These are phyloP conservation scores for Pachliopta kotzebuea DNA, from an alignment of 2,888 invertebrate genomes.

Conservation along the genomic window DNA sequence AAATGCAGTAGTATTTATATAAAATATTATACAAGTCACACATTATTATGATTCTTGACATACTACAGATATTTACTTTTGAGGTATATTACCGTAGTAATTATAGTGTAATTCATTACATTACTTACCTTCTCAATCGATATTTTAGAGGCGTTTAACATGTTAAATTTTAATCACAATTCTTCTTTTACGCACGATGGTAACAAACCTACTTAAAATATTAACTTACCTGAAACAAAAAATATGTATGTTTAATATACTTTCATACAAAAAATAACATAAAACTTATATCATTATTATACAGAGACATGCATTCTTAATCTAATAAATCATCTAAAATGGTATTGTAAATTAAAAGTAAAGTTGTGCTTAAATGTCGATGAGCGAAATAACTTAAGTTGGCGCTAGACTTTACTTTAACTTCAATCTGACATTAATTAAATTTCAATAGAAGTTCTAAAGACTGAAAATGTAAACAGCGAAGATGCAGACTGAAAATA, in stretches of 20 bases:
- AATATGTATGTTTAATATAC: background rate
- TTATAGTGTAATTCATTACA: background rate
- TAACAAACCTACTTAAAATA: background rate
- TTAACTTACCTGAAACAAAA: background rate
- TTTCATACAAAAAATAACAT: too few species aligned
- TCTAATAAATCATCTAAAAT: too few species aligned
- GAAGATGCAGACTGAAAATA: background rate
- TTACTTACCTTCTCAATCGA: background rate
- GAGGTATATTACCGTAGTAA: background rate
- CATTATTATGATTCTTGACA: too few species aligned
- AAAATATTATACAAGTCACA: too few species aligned
- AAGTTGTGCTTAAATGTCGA: background rate
- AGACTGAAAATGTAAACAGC: constrained; percentile 11
- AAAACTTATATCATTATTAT: too few species aligned
- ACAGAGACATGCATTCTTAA: too few species aligned
- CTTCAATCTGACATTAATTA: constrained; percentile 15
- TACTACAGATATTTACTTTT: too few species aligned
- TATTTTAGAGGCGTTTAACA: background rate
- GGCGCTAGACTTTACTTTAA: constrained; percentile 4
- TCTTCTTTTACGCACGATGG: background rate
- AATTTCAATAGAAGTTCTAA: constrained; percentile 8
- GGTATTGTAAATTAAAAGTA: background rate
- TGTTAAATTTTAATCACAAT: background rate
- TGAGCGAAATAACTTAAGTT: constrained; percentile 5
- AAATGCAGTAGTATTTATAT: too few species aligned